A percentile compares a stretch with the other conserved stretches of the same genome.
Evolutionary conservation across 1,140 invertebrate species (phyloP).

Genomic region (Euwallacea fornicatus): DNA sequence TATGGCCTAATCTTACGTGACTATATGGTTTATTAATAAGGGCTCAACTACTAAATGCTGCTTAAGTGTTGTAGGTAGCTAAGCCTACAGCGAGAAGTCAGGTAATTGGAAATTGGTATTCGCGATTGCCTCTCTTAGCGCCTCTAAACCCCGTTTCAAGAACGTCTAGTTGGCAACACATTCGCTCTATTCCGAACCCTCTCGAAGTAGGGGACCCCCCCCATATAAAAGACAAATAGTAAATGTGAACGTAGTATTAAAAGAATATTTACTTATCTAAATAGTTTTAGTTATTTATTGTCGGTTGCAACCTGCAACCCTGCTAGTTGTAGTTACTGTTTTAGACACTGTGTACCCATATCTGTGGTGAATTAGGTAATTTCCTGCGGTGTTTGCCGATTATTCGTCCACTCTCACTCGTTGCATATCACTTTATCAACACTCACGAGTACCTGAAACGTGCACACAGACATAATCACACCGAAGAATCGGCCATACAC

Average conservation of each 20-base stretch:
- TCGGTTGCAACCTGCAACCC: not conserved
- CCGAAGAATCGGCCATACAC: constrained; percentile 39
- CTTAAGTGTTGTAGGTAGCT: no score
- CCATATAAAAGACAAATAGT: constrained; percentile 51
- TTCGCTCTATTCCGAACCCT: no score
- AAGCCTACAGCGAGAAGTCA: no score
- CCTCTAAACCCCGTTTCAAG: no score
- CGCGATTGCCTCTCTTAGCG: no score
- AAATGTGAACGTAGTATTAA: constrained; percentile 49
- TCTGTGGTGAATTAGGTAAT: constrained; percentile 42
- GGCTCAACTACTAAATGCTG: no score
- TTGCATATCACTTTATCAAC: constrained; percentile 1
- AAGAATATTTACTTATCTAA: constrained; percentile 32
- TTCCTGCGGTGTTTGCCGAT: constrained; percentile 4
- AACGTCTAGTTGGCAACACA: no score
- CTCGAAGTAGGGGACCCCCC: not conserved
- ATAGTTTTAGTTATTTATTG: constrained; percentile 44
- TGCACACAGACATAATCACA: constrained; percentile 8
- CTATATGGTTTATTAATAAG: no score
- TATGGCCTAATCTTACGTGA: no score
- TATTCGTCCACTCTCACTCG: not conserved
- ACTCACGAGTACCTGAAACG: constrained; percentile 3
- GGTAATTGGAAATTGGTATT: no score
- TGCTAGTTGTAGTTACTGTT: constrained; percentile 43
- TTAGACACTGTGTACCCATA: constrained; percentile 42